Evolutionary conservation across 1,140 invertebrate genomes (phyloP).

Genomic region (Drosophila sturtevanti): DNA sequence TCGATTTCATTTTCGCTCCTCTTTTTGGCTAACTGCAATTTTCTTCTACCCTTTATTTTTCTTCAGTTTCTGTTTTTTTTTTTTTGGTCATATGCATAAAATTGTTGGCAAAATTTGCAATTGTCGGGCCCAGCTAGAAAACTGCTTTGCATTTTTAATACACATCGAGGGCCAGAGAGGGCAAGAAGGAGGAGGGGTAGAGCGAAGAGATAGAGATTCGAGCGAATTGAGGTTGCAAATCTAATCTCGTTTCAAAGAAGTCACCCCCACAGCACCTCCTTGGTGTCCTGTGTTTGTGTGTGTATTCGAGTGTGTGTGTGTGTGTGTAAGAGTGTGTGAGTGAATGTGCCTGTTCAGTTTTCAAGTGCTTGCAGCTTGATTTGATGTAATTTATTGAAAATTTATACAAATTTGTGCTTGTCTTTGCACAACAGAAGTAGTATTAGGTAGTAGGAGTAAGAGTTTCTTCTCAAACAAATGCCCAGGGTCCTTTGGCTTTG

Average conservation of each 20-base stretch:
- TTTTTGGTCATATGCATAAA: conserved; percentile 45
- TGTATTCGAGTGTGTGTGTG: not conserved
- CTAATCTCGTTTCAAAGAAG: conserved; percentile 9
- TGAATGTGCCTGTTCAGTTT: conserved; percentile 30
- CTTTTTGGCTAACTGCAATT: conserved; percentile 6
- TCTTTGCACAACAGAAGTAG: conserved; percentile 44
- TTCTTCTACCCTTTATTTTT: conserved; percentile 6
- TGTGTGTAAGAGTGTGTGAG: not conserved
- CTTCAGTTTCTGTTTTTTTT: too few relatives aligned
- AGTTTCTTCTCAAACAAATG: conserved; percentile 6
- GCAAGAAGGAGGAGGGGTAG: not conserved
- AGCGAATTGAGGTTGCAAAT: conserved; percentile 20
- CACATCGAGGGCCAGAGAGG: conserved; percentile 20
- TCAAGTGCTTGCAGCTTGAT: conserved; percentile 62
- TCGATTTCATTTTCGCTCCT: conserved; percentile 7
- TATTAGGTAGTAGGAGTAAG: not conserved
- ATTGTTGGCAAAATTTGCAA: conserved; percentile 34
- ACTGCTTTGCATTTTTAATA: conserved; percentile 52
- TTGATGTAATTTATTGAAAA: conserved; percentile 72
- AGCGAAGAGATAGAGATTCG: not conserved
- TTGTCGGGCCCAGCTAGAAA: conserved; percentile 41
- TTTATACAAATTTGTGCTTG: conserved; percentile 68
- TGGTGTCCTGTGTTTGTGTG: not conserved
- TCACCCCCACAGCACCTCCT: not conserved
- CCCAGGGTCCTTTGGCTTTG: not conserved